These are phyloP conservation scores for Chrysina gloriosa DNA, from an alignment of 2,888 invertebrate genomes.

Conservation along the genomic window DNA sequence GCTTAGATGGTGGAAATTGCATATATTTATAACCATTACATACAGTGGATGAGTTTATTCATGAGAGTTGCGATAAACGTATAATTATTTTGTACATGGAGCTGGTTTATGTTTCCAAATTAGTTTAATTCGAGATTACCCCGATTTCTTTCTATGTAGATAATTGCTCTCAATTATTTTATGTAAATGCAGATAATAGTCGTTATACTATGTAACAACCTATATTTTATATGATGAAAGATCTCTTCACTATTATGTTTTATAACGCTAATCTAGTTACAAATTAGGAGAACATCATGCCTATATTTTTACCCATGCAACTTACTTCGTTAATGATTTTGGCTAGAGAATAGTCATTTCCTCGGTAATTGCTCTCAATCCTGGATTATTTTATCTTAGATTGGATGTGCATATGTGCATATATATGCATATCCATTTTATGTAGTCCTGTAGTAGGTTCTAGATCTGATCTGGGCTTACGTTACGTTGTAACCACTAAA, in stretches of 20 bases:
- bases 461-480: background rate
- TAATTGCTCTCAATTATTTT: conserved; percentile 20
- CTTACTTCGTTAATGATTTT: no score
- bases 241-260: no score
- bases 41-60: conserved; percentile 7
- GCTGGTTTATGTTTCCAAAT: background rate
- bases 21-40: background rate
- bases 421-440: background rate
- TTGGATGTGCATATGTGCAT: no score
- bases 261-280: no score
- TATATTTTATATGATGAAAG: no score
- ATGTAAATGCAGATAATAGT: background rate
- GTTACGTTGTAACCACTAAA: background rate
- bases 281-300: no score
- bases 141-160: background rate
- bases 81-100: conserved; percentile 20
- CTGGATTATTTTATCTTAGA: no score
- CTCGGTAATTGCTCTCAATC: no score
- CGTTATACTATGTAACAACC: background rate
- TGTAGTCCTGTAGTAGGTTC: background rate
- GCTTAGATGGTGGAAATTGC: background rate
- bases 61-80: conserved; percentile 3
- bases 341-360: no score
- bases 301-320: no score
- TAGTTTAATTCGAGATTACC: conserved; percentile 1